Evolutionary conservation across 2,888 invertebrate genomes (phyloP).

Genomic region (Geotrupes spiniger): DNA sequence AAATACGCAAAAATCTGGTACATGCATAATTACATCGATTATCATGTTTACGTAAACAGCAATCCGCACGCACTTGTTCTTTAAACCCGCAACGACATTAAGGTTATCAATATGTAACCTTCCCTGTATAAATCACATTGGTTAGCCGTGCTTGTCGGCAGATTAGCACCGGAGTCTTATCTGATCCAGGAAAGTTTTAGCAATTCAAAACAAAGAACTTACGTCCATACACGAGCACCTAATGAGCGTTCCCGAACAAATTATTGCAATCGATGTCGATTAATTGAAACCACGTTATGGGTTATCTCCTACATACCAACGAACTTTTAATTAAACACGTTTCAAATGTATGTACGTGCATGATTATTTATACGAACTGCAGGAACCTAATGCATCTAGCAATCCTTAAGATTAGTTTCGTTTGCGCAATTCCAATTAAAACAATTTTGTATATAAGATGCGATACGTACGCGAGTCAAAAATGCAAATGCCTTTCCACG

Average conservation of each 20-base stretch:
- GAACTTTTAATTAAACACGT: background rate
- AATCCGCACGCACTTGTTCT: conserved; percentile 6
- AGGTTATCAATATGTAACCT: conserved; percentile 1
- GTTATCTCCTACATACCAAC: conserved; percentile 2
- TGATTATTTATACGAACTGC: too few relatives aligned
- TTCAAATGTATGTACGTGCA: too few relatives aligned
- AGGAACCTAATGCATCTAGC: too few relatives aligned
- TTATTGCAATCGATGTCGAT: conserved; percentile 9
- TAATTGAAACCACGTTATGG: conserved; percentile 12
- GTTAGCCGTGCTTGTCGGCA: conserved; percentile 7
- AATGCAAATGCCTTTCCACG: too few relatives aligned
- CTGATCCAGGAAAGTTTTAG: conserved; percentile 12
- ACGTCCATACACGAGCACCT: conserved; percentile 6
- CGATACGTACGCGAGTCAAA: too few relatives aligned
- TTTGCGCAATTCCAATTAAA: too few relatives aligned
- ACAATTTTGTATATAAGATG: too few relatives aligned
- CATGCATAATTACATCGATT: conserved; percentile 3
- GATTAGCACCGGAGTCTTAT: conserved; percentile 3
- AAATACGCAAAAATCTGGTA: too few relatives aligned
- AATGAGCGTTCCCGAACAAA: conserved; percentile 10
- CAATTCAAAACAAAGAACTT: conserved; percentile 8
- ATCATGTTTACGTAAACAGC: background rate
- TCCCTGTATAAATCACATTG: conserved; percentile 4
- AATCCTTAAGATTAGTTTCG: too few relatives aligned
- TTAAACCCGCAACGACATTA: background rate